phyloP scores from a whole-genome alignment of 2,113 vertebrate genomes.

The Eublepharis macularius region DNA sequence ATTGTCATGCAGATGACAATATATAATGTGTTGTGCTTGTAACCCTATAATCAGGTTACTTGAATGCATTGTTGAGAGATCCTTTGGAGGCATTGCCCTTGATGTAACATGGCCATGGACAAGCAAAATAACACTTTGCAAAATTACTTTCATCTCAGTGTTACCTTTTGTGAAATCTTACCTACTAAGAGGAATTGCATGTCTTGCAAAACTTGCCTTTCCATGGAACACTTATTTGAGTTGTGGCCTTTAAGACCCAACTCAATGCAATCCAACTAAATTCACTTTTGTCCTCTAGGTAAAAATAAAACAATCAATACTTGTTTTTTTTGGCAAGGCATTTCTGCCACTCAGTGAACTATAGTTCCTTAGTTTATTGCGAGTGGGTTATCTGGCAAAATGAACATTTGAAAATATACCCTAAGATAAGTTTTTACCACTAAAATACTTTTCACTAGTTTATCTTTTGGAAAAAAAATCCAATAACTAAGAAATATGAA shows the following conservation, averaged over 20 bases:
- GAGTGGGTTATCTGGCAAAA: not conserved
- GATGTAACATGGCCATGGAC: not conserved
- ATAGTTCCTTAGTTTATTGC: not conserved
- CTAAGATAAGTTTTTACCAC: not conserved
- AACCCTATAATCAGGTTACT: not conserved
- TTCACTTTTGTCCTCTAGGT: not conserved
- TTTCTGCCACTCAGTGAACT: not conserved
- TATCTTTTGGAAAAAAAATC: not conserved
- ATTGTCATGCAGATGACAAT: too few relatives aligned
- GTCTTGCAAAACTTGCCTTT: not conserved
- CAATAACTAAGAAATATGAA: not conserved
- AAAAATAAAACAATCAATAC: constrained; percentile 18
- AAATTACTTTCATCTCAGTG: not conserved
- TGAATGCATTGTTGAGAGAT: not conserved
- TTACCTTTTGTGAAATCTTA: not conserved
- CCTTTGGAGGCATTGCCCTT: not conserved
- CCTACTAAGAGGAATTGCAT: not conserved
- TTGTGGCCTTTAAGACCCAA: not conserved
- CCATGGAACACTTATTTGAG: not conserved
- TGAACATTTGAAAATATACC: not conserved
- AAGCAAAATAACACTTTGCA: not conserved
- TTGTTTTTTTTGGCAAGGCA: not conserved
- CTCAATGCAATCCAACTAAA: not conserved
- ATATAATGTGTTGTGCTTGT: not conserved
- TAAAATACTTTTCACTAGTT: not conserved